Base-by-base conservation (phyloP, 2,888 invertebrate genomes). In the Oxytorus armatus region DNA sequence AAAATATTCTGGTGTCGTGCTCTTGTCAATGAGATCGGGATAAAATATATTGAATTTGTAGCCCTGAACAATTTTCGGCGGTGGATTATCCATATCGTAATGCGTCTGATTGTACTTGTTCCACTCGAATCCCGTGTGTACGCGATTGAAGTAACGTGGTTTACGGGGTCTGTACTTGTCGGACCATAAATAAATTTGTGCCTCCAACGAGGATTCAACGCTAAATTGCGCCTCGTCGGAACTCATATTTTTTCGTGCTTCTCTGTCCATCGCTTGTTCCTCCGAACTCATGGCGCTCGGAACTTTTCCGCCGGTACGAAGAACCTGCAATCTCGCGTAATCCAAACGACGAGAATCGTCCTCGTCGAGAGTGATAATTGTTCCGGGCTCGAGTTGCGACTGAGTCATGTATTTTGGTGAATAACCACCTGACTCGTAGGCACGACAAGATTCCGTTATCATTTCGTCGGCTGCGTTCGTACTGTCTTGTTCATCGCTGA, bases 11-110 rank as follows among this genome's bases (percentile, higher is more conserved):
- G 99, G 99, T 11, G 99, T 98, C 77, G 96, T 94, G 82, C 94
- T 94, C 91, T 98, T 98, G 92, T 99, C 98, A 86, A 99, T 98
- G 80, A 99, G 94, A 93, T 99, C 99, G 0, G 99, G 99, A 93
- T 99, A 99, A 93, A 99, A 99, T 86, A 99, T 99, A 93, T 99
- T 99, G 92, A 99, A 99, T 92, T 99, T 99, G 93, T 99, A 99
- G 5, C 99, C 99, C 92, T 99, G 99, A 0, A 99, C 99, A 89
- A 99, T 99, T 93, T 99, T 99, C 0, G 99, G 99, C 7, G 99
- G 99, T 65, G 99, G 99, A 93, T 99, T 99, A 92, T 99, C 99
- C 96, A 99, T 98, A 92, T 99, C 99, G 92, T 99, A 99, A 93
- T 99, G 99, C 0, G 99, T 99, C 93, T 99, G 99, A 93, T 99